Evolutionary conservation across 2,797 vertebrate genomes (phyloP).

Genomic region (Orientallactaga sibirica): DNA sequence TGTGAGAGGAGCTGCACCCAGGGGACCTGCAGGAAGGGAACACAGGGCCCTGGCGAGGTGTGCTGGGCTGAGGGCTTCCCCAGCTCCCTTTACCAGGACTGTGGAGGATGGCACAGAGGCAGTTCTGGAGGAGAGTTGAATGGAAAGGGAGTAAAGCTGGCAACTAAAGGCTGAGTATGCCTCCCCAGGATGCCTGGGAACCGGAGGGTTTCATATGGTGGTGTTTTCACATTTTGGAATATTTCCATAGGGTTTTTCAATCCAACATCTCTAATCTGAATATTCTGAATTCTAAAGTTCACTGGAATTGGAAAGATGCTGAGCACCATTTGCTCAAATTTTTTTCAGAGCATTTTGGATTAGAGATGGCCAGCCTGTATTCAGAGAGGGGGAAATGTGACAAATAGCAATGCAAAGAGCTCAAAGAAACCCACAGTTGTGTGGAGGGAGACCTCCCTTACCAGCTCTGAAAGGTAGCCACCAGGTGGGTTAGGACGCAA

Average conservation of each 20-base stretch:
- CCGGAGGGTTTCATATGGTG: not conserved
- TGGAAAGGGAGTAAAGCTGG: not conserved
- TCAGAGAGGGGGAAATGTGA: not conserved
- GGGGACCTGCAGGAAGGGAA: no score
- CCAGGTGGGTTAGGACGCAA: not conserved
- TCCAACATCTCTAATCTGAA: not conserved
- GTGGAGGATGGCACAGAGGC: not conserved
- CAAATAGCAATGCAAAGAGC: not conserved
- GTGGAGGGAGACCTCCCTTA: not conserved
- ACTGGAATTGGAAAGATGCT: not conserved
- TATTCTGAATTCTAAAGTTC: not conserved
- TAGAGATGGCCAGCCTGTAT: not conserved
- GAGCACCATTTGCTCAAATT: not conserved
- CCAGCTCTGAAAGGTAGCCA: not conserved
- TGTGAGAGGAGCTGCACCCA: not conserved
- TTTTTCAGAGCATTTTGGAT: not conserved
- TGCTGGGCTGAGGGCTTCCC: no score
- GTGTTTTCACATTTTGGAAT: not conserved
- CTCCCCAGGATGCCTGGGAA: not conserved
- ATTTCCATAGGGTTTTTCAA: not conserved
- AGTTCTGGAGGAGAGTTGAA: not conserved
- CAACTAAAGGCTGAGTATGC: not conserved
- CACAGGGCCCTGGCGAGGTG: rapidly evolving
- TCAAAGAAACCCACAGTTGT: not conserved
- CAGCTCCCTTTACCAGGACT: no score